Conservation (phyloP, 2,888 invertebrate species). For the Theristus sp. region DNA sequence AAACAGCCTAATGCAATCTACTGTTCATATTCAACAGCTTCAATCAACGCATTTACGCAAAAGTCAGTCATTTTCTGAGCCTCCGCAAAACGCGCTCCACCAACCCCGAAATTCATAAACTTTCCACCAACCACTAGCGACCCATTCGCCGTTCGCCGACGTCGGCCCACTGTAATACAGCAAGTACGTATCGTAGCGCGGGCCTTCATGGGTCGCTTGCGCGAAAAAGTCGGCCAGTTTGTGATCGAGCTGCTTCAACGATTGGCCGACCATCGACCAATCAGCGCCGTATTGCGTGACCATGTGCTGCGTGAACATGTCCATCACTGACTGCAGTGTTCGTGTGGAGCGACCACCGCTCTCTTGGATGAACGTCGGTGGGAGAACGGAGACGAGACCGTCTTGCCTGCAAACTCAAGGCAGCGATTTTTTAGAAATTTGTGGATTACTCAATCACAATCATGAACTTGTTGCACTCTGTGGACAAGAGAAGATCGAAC, state of each 20-base stretch:
- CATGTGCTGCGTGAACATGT: slow-evolving; percentile 29
- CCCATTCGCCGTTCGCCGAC: slow-evolving; percentile 30
- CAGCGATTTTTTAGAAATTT: no score
- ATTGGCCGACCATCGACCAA: slow-evolving; percentile 27
- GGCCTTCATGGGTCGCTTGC: slow-evolving; percentile 27
- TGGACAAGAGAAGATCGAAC: no score
- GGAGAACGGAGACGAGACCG: slow-evolving; percentile 19
- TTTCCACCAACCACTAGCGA: slow-evolving; percentile 24
- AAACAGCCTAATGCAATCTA: no score
- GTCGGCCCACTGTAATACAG: slow-evolving; percentile 31
- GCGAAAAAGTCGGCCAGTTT: slow-evolving; percentile 21
- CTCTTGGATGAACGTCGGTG: slow-evolving; percentile 21
- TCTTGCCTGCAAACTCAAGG: slow-evolving; percentile 13
- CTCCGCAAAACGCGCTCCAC: no score
- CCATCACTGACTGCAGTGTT: slow-evolving; percentile 24
- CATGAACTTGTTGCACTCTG: no score
- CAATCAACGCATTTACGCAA: no score
- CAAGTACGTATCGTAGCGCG: slow-evolving; percentile 30
- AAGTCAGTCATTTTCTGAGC: no score
- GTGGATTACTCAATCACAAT: no score
- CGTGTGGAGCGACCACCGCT: slow-evolving; percentile 21
- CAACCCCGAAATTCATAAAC: no score
- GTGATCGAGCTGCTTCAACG: slow-evolving; percentile 12
- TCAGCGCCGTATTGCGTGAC: slow-evolving; percentile 30
- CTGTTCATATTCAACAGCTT: no score